These are phyloP conservation scores for Pterostichus niger DNA, from an alignment of 2,888 invertebrate genomes.

Conservation along the genomic window DNA sequence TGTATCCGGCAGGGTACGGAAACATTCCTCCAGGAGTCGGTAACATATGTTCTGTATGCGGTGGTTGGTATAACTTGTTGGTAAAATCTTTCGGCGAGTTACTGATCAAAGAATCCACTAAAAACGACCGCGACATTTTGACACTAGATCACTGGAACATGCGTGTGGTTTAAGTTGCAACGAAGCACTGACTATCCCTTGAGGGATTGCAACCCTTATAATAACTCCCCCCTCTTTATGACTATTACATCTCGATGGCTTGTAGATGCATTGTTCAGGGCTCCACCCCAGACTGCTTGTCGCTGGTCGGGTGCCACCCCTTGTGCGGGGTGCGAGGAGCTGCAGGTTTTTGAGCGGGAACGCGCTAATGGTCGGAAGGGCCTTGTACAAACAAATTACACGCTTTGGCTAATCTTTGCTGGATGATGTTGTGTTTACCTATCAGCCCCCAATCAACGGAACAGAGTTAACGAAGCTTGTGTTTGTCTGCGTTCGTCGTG, in stretches of 20 bases:
- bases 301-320: conserved; percentile 67
- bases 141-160: conserved; percentile 62
- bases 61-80: conserved; percentile 73
- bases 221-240: conserved; percentile 35
- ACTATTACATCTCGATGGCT: conserved; percentile 69
- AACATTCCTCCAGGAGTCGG: conserved; percentile 78
- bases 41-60: conserved; percentile 75
- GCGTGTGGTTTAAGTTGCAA: background rate
- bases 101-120: conserved; percentile 87
- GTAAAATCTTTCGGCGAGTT: conserved; percentile 76
- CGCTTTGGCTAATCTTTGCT: conserved; percentile 71
- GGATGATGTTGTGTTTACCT: conserved; percentile 69
- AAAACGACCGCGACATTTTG: conserved; percentile 89
- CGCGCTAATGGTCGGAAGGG: conserved; percentile 69
- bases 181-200: conserved; percentile 61
- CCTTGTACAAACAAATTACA: conserved; percentile 74
- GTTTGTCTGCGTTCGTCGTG: conserved; percentile 29
- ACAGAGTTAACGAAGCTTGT: conserved; percentile 54
- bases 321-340: background rate
- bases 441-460: conserved; percentile 66
- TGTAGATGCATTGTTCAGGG: conserved; percentile 73
- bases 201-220: conserved; percentile 41
- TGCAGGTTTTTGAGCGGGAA: conserved; percentile 22
- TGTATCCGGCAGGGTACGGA: conserved; percentile 83
- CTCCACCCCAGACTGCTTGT: conserved; percentile 72